Conservation (phyloP, 2,888 invertebrate genomes). For the Agriotes lineatus region DNA sequence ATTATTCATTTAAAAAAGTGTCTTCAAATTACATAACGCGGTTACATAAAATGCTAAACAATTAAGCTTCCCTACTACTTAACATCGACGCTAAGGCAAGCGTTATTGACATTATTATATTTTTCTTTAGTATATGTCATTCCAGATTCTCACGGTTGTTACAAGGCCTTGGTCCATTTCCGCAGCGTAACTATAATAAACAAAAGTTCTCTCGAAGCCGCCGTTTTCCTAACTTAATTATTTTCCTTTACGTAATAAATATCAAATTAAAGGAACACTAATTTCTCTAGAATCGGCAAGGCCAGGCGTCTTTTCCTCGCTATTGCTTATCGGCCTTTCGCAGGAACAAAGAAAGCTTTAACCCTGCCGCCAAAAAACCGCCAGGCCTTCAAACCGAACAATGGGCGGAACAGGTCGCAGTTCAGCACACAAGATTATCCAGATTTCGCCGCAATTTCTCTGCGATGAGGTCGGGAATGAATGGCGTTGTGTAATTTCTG, state of each 20-base stretch:
- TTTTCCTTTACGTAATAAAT: background rate
- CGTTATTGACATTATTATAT: constrained; percentile 12
- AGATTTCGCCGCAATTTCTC: constrained; percentile 14
- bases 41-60: too few species aligned
- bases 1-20: too few species aligned
- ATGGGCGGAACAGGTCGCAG: constrained; percentile 25
- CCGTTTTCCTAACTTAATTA: background rate
- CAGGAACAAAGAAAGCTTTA: constrained; percentile 15
- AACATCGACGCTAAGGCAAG: background rate
- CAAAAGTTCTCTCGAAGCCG: background rate
- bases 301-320: background rate
- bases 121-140: constrained; percentile 29
- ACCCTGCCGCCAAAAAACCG: constrained; percentile 18
- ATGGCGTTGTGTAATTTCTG: constrained; percentile 32
- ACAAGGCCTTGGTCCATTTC: constrained; percentile 53
- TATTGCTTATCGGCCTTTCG: background rate
- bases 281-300: constrained; percentile 2
- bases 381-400: constrained; percentile 17
- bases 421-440: constrained; percentile 28
- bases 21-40: too few species aligned
- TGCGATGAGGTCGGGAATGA: constrained; percentile 12
- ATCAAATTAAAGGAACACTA: background rate
- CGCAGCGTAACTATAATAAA: constrained; percentile 20
- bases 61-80: too few species aligned
- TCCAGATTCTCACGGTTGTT: constrained; percentile 51